phyloP scores from a whole-genome alignment of 2,113 vertebrate species.

The Pollimyrus isidori region DNA sequence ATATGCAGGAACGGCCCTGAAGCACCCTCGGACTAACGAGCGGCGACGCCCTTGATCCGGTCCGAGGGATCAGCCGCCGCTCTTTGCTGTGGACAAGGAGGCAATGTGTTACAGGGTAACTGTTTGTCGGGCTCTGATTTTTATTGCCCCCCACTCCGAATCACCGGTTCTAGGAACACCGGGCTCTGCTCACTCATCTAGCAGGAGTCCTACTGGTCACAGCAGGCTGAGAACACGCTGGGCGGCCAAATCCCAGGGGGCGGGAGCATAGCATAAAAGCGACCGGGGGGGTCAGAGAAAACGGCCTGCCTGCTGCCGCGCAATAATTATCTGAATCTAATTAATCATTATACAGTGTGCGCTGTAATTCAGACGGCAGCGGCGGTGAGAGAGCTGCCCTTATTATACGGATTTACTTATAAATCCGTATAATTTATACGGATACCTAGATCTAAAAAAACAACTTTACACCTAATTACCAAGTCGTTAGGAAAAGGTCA shows the following conservation, averaged over 20 bases:
- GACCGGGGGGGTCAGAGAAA: not conserved
- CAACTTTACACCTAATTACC: not conserved
- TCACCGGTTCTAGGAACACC: slow-evolving; percentile 34
- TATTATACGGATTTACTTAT: too few relatives aligned
- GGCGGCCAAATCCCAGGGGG: slow-evolving; percentile 36
- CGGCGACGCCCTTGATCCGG: slow-evolving; percentile 24
- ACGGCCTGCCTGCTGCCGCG: too few relatives aligned
- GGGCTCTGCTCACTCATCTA: slow-evolving; percentile 55
- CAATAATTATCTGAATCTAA: not conserved
- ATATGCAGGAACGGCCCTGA: slow-evolving; percentile 39
- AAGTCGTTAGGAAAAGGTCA: not conserved
- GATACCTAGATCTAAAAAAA: not conserved
- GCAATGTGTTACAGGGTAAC: slow-evolving; percentile 21
- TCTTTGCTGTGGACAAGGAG: slow-evolving; percentile 1
- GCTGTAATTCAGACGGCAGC: not conserved
- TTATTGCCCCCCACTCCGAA: slow-evolving; percentile 11
- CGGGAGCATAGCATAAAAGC: slow-evolving; percentile 35
- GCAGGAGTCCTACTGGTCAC: slow-evolving; percentile 35
- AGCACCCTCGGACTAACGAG: slow-evolving; percentile 34
- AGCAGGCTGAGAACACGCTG: slow-evolving; percentile 10
- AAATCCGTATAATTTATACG: not conserved
- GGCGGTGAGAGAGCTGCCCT: not conserved
- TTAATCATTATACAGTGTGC: not conserved
- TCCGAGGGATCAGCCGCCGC: slow-evolving; percentile 4
- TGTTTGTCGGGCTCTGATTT: slow-evolving; percentile 34